Evolutionary conservation across 1,140 invertebrate genomes (phyloP), one percentile per base, ranked within the genome.

Genomic region (Philotrypesis tridentata): DNA sequence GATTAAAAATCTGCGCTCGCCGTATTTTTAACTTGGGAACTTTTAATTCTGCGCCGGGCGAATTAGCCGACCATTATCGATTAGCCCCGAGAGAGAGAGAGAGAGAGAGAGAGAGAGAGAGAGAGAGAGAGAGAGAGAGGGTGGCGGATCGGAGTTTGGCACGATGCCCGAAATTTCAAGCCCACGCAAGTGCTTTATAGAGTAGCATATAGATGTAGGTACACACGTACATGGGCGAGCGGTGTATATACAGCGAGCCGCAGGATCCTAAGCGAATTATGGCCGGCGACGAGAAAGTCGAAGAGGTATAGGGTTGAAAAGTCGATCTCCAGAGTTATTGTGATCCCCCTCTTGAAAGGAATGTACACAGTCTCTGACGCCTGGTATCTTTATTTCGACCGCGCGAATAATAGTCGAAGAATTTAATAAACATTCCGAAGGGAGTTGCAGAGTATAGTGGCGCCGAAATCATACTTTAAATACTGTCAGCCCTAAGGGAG

Each of bases 101-200:
- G 21, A 55, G 12, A 33, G 12, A 37, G 27, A 31, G 43, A 55
- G 55, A n/a, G n/a, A n/a, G n/a, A n/a, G n/a, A n/a, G n/a, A n/a
- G 31, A 55, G 48, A 17, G 14, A 55, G 7, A 8, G 33, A 43
- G 21, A 55, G 12, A 33, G 12, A 37, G 27, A 31, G 43, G 73
- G 55, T 29, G 40, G 33, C 27, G 61, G 6, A 27, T 25, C 37
- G 61, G 37, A 29, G 23, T 17, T 43, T 67, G 74, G 74, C 33
- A 65, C 14, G 8, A 21, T 29, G 74, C 74, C 33, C 74, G 31
- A 76, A 76, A 65, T 76, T 65, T 67, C 29, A 6, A 65, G 61
- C 23, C 23, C 23, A 29, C 61, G 25, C 23, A 27, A 29, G 25
- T 8, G 21, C 21, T 55, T 9, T 3, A 37, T 37, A 37, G 33